Base-by-base conservation (phyloP, 2,888 invertebrate genomes). In the Prosopocoilus inquinatus region DNA sequence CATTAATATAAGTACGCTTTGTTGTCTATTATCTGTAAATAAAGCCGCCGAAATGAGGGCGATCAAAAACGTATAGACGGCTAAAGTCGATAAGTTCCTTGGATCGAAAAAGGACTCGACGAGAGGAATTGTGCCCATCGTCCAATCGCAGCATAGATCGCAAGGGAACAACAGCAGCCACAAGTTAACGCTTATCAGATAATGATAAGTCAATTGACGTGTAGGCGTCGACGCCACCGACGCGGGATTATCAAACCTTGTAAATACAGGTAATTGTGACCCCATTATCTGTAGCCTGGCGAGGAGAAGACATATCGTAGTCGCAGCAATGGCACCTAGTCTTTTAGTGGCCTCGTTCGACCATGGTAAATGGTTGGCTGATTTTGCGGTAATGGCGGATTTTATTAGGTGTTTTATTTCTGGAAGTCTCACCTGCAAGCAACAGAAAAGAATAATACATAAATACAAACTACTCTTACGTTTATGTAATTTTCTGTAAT, bases 171-270 rank as follows among this genome's bases (percentile, higher is more conserved):
- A 82, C 62, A 97, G 81, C 63, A 97, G 81, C 91, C 94, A 94
- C 51, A 90, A 82, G 79, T 97, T 97, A 62, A 96, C 83, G 49
- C 93, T 90, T 60, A 94, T 87, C 64, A 97, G 83, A 79, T 96
- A 96, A 75, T 93, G 91, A 79, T 92, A 96, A 11, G 96, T 95
- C 56, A 97, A 80, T 74, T 96, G 96, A 59, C 95, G 82, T 28
- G 84, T 78, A 13, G 96, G 96, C 7, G 90, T 86, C 5, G 84
- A 78, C 1, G 95, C 88, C 28, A 91, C 93, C 7, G 96, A 94
- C 33, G 97, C 96, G 9, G 97, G 97, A 82, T 97, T 97, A 82
- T 97, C 97, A 76, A 96, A 97, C 75, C 91, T 90, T 52, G 96
- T 97, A 77, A 97, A 97, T 59, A 96, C 92, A 5, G 96, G 97